These are phyloP conservation scores for Ictalurus furcatus DNA, from an alignment of 2,113 vertebrate genomes.

Conservation along the genomic window DNA sequence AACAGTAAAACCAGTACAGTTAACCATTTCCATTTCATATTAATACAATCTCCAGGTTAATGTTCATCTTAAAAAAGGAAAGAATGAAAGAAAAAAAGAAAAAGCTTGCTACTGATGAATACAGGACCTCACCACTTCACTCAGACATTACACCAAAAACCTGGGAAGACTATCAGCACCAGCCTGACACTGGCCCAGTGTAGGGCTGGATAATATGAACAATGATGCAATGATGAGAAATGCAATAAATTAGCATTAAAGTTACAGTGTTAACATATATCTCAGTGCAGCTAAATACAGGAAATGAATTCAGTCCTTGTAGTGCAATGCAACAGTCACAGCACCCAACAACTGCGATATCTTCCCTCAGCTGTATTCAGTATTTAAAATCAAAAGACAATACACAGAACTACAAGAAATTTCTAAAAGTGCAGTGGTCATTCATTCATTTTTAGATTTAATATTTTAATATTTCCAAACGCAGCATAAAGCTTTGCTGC, in stretches of 20 bases:
- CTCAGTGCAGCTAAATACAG: not conserved
- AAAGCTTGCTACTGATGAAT: not conserved
- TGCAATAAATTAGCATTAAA: not conserved
- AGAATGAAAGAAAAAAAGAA: not conserved
- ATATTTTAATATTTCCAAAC: not conserved
- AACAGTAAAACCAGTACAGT: not conserved
- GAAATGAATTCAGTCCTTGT: not conserved
- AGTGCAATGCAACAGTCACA: not conserved
- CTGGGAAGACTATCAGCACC: not conserved
- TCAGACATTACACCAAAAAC: not conserved
- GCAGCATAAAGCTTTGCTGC: not conserved
- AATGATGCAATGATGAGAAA: not conserved
- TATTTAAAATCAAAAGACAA: not conserved
- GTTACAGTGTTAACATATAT: not conserved
- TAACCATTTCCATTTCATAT: not conserved
- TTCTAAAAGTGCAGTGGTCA: not conserved
- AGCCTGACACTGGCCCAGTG: not conserved
- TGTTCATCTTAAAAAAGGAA: not conserved
- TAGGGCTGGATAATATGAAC: not conserved
- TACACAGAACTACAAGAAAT: not conserved
- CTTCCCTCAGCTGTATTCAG: not conserved
- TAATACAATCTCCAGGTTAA: not conserved
- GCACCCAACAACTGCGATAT: not conserved
- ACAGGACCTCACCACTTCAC: conserved; percentile 6
- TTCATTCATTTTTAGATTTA: not conserved